Evolutionary conservation across 2,113 vertebrate genomes (phyloP).

Genomic region (Esox niger): DNA sequence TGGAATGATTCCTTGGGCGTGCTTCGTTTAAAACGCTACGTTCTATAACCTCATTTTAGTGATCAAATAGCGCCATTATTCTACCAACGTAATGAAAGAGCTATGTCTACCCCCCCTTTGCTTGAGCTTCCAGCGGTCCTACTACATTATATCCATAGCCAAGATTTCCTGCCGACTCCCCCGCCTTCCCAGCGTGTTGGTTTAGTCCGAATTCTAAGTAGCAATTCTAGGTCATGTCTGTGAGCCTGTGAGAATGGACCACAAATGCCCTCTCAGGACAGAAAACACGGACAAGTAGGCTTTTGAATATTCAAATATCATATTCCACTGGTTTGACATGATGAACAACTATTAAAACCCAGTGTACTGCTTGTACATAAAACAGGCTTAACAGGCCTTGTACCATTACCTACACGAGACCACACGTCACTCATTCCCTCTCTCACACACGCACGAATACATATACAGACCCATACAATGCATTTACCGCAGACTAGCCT

Average conservation of each 20-base stretch:
- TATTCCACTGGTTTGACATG: background rate
- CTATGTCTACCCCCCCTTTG: constrained; percentile 59
- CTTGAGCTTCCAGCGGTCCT: constrained; percentile 68
- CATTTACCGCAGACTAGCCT: too few relatives aligned
- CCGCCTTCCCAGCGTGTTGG: constrained; percentile 57
- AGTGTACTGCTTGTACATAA: background rate
- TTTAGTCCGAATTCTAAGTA: constrained; percentile 76
- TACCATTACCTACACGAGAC: background rate
- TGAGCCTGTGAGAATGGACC: constrained; percentile 62
- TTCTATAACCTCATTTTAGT: constrained; percentile 21
- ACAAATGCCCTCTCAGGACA: constrained; percentile 29
- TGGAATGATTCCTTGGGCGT: constrained; percentile 42
- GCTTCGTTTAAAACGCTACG: constrained; percentile 9
- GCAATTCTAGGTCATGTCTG: constrained; percentile 80
- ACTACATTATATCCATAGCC: constrained; percentile 72
- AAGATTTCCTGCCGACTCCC: constrained; percentile 65
- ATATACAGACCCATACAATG: background rate
- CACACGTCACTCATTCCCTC: too few relatives aligned
- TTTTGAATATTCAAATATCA: background rate
- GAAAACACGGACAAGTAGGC: constrained; percentile 7
- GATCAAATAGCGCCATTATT: constrained; percentile 67
- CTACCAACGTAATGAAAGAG: constrained; percentile 63
- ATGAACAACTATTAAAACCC: background rate
- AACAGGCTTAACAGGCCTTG: background rate
- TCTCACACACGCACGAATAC: background rate